Evolutionary conservation across 1,140 invertebrate genomes (phyloP).

Genomic region (Trinorchestia longiramus): DNA sequence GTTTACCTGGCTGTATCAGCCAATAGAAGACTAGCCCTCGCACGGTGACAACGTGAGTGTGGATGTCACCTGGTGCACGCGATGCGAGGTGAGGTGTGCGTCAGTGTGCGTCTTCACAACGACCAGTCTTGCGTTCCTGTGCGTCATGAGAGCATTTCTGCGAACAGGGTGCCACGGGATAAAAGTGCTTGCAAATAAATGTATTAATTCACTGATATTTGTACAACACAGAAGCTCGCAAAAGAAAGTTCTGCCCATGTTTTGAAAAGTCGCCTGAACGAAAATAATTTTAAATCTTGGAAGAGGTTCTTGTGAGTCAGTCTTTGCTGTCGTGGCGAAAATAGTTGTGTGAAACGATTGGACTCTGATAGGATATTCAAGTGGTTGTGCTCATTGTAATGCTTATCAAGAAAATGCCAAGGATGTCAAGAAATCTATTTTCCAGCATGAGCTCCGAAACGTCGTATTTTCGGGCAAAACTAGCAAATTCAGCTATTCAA

Average conservation of each 20-base stretch:
- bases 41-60: neutral
- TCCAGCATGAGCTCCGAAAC: neutral
- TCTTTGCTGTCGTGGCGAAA: neutral
- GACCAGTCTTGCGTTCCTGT: neutral
- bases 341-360: neutral
- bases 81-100: neutral
- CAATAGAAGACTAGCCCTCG: slow-evolving; percentile 4
- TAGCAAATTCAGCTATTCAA: neutral
- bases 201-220: neutral
- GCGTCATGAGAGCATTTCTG: neutral
- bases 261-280: too few relatives aligned
- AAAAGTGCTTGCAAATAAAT: neutral
- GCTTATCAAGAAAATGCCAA: neutral
- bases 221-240: neutral
- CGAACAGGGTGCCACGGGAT: neutral
- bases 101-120: neutral
- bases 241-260: neutral
- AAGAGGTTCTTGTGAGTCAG: neutral
- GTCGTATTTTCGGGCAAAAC: neutral
- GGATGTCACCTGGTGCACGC: neutral
- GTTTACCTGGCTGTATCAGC: neutral
- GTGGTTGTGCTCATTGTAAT: neutral
- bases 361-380: neutral
- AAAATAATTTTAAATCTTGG: neutral
- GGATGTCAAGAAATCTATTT: too few relatives aligned